A percentile compares a stretch with the other conserved stretches of the same genome.
Evolutionary conservation across 1,140 invertebrate species (phyloP).

Genomic region (Tetramorium simillimum): DNA sequence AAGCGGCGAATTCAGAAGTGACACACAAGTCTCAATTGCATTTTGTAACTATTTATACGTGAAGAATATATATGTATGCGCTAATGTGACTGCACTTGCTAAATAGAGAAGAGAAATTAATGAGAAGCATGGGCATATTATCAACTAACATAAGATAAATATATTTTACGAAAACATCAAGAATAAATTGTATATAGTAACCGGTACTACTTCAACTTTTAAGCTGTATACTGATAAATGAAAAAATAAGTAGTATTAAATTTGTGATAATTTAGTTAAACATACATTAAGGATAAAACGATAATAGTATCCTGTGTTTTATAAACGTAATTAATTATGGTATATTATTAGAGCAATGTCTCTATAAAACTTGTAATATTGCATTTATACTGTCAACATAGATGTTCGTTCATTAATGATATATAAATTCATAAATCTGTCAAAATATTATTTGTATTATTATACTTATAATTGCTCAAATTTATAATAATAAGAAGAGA

Average conservation of each 20-base stretch:
- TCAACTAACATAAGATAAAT: constrained; percentile 40
- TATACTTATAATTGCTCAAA: constrained; percentile 2
- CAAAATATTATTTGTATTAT: constrained; percentile 13
- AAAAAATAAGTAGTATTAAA: background rate
- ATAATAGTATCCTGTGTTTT: constrained; percentile 28
- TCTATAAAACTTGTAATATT: constrained; percentile 28
- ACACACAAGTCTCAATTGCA: constrained; percentile 26
- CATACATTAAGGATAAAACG: background rate
- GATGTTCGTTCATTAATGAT: constrained; percentile 8
- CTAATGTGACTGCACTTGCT: constrained; percentile 41
- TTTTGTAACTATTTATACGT: constrained; percentile 38
- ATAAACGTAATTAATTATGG: constrained; percentile 10
- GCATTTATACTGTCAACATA: background rate
- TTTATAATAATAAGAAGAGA: constrained; percentile 66
- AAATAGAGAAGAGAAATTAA: constrained; percentile 51
- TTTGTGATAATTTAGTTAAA: background rate
- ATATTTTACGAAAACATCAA: constrained; percentile 14
- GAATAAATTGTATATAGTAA: constrained; percentile 2
- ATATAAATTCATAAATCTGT: background rate
- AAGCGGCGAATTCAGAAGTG: constrained; percentile 49
- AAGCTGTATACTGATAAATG: background rate
- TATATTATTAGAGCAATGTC: constrained; percentile 3
- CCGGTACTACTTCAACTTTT: background rate
- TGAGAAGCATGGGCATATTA: constrained; percentile 48
- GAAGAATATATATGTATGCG: constrained; percentile 36